Conservation (phyloP, 2,888 invertebrate genomes). For the Eupithecia subumbrata region DNA sequence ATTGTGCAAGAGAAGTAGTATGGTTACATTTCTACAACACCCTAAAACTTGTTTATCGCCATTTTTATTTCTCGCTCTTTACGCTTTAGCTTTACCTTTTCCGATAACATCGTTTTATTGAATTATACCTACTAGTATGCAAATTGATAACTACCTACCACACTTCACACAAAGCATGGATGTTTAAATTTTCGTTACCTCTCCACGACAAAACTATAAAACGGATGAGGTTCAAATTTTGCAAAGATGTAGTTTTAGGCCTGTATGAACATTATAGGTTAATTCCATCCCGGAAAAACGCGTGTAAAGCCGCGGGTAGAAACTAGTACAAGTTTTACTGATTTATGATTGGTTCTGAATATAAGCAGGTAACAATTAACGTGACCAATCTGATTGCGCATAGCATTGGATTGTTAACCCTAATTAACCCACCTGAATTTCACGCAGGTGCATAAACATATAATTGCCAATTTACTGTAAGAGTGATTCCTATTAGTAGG, state of each 20-base stretch:
- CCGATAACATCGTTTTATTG: constrained; percentile 54
- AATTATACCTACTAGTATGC: constrained; percentile 43
- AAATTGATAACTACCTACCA: constrained; percentile 4
- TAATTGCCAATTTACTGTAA: not conserved
- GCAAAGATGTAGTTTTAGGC: not conserved
- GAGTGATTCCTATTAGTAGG: not conserved
- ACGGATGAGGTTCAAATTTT: not conserved
- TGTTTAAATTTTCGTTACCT: not conserved
- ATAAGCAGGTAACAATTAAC: not conserved
- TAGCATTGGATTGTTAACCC: not conserved
- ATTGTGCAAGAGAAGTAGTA: not conserved
- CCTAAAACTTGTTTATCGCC: constrained; percentile 70
- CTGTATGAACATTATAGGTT: not conserved
- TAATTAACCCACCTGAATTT: not conserved
- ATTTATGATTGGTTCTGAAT: not conserved
- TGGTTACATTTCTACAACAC: not conserved
- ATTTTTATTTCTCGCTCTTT: constrained; percentile 54
- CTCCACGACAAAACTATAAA: not conserved
- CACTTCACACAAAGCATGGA: not conserved
- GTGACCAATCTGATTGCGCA: not conserved
- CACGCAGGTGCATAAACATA: not conserved
- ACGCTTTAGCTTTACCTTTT: constrained; percentile 50
- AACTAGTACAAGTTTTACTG: too few relatives aligned
- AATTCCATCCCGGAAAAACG: too few relatives aligned
- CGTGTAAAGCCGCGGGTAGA: too few relatives aligned